These are phyloP conservation scores for Trachelus troglodyta DNA, from an alignment of 2,888 invertebrate genomes.

Conservation along the genomic window DNA sequence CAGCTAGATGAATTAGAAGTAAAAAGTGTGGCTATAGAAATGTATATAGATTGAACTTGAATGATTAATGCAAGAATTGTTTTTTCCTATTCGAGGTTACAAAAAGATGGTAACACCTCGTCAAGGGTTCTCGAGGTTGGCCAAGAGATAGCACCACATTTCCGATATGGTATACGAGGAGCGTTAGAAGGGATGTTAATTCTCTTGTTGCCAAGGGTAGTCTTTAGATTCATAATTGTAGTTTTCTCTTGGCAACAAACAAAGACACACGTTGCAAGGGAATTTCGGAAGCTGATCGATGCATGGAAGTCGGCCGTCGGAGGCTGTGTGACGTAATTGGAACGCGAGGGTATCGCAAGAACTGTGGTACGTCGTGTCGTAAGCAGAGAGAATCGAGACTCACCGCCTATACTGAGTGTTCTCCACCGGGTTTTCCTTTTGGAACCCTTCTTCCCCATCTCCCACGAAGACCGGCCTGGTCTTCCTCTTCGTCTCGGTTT, in stretches of 20 bases:
- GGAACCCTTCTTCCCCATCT: constrained; percentile 69
- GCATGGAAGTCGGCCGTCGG: neutral
- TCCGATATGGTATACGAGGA: neutral
- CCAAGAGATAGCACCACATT: neutral
- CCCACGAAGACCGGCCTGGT: constrained; percentile 36
- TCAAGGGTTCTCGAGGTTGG: neutral
- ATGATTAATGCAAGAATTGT: neutral
- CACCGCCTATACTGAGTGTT: constrained; percentile 71
- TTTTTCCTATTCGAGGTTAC: neutral
- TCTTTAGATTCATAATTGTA: neutral
- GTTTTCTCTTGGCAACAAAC: neutral
- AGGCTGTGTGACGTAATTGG: constrained; percentile 8
- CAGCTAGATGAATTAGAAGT: neutral
- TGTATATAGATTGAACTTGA: neutral
- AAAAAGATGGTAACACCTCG: neutral
- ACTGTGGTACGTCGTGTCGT: neutral
- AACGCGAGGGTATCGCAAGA: neutral
- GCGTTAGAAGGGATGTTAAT: neutral
- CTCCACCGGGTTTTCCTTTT: constrained; percentile 74
- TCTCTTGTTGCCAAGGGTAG: neutral
- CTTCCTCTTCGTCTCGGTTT: constrained; percentile 23
- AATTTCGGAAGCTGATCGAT: neutral
- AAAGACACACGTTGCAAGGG: neutral
- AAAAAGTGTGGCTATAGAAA: neutral
- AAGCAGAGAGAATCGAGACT: constrained; percentile 41